phyloP scores from a whole-genome alignment of 2,113 vertebrate genomes.

The Psilopogon haemacephalus region DNA sequence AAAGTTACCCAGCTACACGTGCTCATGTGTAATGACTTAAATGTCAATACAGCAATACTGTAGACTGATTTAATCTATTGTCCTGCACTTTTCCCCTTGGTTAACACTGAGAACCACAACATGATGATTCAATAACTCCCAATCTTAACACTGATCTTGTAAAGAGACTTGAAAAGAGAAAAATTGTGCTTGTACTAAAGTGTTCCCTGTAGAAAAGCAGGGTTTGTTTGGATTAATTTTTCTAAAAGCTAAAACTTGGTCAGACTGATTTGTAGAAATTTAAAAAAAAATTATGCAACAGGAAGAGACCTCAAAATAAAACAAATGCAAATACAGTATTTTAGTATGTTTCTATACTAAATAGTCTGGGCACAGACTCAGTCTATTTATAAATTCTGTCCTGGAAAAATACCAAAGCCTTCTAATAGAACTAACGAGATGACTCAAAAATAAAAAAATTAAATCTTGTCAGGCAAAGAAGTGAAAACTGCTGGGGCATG shows the following conservation, averaged over 20 bases:
- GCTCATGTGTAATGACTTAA: background rate
- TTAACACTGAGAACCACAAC: background rate
- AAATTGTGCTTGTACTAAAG: background rate
- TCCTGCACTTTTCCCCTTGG: background rate
- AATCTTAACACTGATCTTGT: background rate
- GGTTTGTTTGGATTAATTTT: background rate
- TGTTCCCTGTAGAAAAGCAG: background rate
- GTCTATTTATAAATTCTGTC: background rate
- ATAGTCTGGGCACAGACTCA: background rate
- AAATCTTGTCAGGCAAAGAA: background rate
- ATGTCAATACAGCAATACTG: background rate
- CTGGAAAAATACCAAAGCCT: background rate
- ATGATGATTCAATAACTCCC: background rate
- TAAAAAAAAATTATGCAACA: background rate
- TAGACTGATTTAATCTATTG: background rate
- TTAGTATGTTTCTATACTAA: background rate
- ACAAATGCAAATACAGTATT: background rate
- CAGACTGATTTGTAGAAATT: background rate
- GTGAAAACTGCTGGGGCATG: background rate
- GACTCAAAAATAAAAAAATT: background rate
- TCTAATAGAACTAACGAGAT: conserved; percentile 8
- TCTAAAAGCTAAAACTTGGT: background rate
- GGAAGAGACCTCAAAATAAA: background rate
- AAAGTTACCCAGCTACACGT: background rate
- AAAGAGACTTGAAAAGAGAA: background rate